Conservation (phyloP, 2,888 invertebrate genomes). For the Eulithis testata region DNA sequence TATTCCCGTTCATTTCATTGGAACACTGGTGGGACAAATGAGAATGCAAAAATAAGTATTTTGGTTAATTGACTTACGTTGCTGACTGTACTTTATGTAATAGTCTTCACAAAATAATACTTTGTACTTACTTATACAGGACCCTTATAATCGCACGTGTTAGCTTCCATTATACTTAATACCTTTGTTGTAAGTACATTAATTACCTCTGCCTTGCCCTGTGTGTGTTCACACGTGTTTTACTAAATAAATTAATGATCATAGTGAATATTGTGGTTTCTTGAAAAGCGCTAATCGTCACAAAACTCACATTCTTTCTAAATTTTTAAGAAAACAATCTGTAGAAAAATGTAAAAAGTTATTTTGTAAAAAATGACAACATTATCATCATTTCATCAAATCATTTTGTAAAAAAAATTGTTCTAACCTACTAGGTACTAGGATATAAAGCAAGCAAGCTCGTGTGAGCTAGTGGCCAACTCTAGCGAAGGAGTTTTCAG, state of each 20-base stretch:
- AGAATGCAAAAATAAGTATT: too few relatives aligned
- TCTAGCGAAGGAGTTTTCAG: too few relatives aligned
- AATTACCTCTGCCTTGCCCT: constrained; percentile 69
- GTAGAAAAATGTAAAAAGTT: neutral
- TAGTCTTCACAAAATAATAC: neutral
- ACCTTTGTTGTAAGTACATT: constrained; percentile 43
- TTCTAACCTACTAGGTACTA: too few relatives aligned
- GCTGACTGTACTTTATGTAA: too few relatives aligned
- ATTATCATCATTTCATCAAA: too few relatives aligned
- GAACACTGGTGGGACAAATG: too few relatives aligned
- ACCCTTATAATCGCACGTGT: constrained; percentile 55
- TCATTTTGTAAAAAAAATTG: too few relatives aligned
- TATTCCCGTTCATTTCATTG: too few relatives aligned
- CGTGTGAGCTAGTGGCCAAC: too few relatives aligned
- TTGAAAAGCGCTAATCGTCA: neutral
- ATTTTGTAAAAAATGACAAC: too few relatives aligned
- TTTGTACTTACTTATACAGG: neutral
- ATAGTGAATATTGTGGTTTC: neutral
- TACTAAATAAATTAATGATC: constrained; percentile 31
- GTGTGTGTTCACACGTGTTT: constrained; percentile 60
- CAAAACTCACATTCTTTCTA: neutral
- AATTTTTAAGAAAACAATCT: neutral
- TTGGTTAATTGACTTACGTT: too few relatives aligned
- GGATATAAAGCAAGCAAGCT: too few relatives aligned
- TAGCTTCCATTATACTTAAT: constrained; percentile 55